Percentiles rank a stretch among this genome's conserved stretches.
Conservation (phyloP, 30 jellyfish, hydroid and myxozoan genomes). For the Pseudorhiza aurosa region DNA sequence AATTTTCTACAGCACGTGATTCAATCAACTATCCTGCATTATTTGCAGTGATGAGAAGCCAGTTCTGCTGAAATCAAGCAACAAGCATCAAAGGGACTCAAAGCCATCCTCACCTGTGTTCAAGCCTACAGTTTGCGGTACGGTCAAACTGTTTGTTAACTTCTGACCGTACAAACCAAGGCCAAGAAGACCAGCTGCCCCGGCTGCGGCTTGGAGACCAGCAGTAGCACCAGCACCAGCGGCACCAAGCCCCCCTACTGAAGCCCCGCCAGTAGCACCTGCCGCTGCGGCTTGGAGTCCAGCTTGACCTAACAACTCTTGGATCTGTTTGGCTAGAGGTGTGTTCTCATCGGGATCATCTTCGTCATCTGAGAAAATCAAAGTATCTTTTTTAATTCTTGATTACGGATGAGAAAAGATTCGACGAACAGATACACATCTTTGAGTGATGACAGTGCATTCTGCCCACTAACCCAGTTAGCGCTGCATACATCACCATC, state of each 20-base stretch:
- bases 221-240: conserved; percentile 67
- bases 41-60: too few species aligned
- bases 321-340: conserved; percentile 41
- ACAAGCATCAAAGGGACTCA: too few species aligned
- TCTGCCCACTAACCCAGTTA: too few species aligned
- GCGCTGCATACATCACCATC: too few species aligned
- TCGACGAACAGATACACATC: too few species aligned
- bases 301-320: conserved; percentile 26
- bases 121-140: conserved; percentile 46
- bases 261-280: conserved; percentile 57
- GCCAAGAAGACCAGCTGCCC: conserved; percentile 64
- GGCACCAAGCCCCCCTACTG: conserved; percentile 56
- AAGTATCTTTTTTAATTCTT: background rate
- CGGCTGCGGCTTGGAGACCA: conserved; percentile 72
- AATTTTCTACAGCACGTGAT: too few species aligned
- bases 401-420: too few species aligned
- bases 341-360: conserved; percentile 46
- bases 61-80: too few species aligned
- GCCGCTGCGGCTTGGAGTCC: conserved; percentile 71
- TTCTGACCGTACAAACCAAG: conserved; percentile 49
- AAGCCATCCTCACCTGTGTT: conserved; percentile 24
- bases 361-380: conserved; percentile 18
- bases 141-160: conserved; percentile 31
- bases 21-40: too few species aligned
- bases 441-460: too few species aligned